A percentile compares a stretch with the other conserved stretches of the same genome.
These are phyloP conservation scores for Deilephila elpenor DNA, from an alignment of 2,888 invertebrate genomes.

Conservation along the genomic window DNA sequence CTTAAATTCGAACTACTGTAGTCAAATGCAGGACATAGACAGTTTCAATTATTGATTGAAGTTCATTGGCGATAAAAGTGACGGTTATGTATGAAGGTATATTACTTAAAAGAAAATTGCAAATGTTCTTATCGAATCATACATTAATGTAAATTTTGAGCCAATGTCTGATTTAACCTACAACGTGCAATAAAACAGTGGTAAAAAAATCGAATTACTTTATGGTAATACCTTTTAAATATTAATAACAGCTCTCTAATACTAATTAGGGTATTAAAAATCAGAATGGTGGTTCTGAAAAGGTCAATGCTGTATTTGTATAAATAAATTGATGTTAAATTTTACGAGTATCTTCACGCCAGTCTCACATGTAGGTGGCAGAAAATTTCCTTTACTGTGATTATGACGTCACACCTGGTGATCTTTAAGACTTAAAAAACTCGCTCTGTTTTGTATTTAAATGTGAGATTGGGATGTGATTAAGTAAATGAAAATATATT, in stretches of 20 bases:
- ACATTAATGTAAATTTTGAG: too few relatives aligned
- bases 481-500: neutral
- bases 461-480: neutral
- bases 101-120: too few relatives aligned
- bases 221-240: too few relatives aligned
- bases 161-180: too few relatives aligned
- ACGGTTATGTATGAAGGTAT: too few relatives aligned
- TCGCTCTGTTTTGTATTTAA: neutral
- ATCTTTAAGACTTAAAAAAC: neutral
- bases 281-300: neutral
- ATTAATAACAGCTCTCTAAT: too few relatives aligned
- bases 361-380: neutral
- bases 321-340: conserved; percentile 13
- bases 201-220: too few relatives aligned
- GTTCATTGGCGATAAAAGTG: neutral
- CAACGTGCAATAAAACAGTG: too few relatives aligned
- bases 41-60: neutral
- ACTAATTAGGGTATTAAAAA: too few relatives aligned
- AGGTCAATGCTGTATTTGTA: neutral
- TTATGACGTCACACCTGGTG: conserved; percentile 5
- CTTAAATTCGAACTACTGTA: neutral
- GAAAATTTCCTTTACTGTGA: neutral
- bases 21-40: too few relatives aligned
- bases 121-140: too few relatives aligned
- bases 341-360: neutral